These are phyloP conservation scores for Apamea crenata DNA, from an alignment of 2,888 invertebrate genomes.

Conservation along the genomic window DNA sequence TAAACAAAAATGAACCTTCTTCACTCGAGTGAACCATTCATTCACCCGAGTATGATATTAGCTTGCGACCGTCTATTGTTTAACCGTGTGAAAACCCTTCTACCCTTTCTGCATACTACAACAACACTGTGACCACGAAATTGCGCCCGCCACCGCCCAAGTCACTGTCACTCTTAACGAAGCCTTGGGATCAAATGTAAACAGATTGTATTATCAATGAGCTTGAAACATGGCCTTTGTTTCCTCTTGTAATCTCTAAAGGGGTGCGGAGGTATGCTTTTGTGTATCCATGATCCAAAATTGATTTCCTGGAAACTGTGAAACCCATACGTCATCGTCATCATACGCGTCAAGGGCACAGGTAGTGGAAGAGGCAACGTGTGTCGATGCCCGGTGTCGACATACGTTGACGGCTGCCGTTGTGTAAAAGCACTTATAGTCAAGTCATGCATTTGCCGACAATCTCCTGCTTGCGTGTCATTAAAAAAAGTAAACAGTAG, in stretches of 20 bases:
- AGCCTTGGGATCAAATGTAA: conserved; percentile 37
- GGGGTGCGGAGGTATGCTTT: conserved; percentile 25
- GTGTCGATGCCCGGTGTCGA: no score
- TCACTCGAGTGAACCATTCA: neutral
- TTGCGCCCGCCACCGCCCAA: neutral
- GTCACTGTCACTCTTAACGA: neutral
- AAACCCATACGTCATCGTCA: neutral
- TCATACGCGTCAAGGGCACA: no score
- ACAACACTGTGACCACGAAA: neutral
- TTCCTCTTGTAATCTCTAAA: conserved; percentile 22
- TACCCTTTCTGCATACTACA: neutral
- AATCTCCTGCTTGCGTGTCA: no score
- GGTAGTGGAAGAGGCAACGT: no score
- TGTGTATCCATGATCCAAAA: conserved; percentile 13
- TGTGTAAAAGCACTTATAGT: neutral
- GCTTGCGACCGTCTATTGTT: neutral
- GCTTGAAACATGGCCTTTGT: conserved; percentile 29
- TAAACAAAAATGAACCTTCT: neutral
- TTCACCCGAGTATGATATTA: neutral
- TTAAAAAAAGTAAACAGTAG: neutral
- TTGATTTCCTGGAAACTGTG: neutral
- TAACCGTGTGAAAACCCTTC: neutral
- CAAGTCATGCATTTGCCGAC: neutral
- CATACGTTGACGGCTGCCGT: no score
- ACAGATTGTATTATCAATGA: conserved; percentile 46